Conservation (phyloP, 2,113 vertebrate species). For the Hipposideros armiger region DNA sequence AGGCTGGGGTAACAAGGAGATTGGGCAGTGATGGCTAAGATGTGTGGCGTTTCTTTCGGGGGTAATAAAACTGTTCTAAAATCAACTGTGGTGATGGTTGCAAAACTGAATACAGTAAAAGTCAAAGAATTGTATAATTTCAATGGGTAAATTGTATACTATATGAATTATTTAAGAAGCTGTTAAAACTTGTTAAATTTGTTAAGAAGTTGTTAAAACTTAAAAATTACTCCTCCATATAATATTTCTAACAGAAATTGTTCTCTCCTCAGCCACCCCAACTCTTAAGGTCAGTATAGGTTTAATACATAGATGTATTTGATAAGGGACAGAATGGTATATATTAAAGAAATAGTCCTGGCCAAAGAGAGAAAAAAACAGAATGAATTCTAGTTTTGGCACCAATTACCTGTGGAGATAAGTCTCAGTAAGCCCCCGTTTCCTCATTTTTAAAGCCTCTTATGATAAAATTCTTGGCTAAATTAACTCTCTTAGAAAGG, state of each 20-base stretch:
- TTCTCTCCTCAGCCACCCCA: background rate
- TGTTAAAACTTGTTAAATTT: background rate
- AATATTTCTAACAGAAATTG: slow-evolving; percentile 40
- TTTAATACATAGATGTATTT: background rate
- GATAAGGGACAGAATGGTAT: background rate
- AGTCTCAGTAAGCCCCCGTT: background rate
- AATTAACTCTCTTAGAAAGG: slow-evolving; percentile 25
- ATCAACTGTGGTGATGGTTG: background rate
- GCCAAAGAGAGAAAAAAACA: background rate
- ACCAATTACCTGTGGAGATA: background rate
- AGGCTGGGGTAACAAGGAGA: background rate
- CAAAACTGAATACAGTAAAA: background rate
- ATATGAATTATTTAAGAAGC: background rate
- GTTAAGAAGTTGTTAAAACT: background rate
- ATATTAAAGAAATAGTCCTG: background rate
- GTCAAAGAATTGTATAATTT: background rate
- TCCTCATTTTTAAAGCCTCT: slow-evolving; percentile 20
- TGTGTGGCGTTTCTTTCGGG: background rate
- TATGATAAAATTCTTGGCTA: slow-evolving; percentile 15
- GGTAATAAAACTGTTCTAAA: slow-evolving; percentile 35
- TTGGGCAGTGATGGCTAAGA: background rate
- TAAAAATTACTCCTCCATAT: slow-evolving; percentile 49
- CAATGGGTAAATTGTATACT: background rate
- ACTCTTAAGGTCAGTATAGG: background rate
- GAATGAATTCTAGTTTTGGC: background rate